phyloP scores from a whole-genome alignment of 2,113 vertebrate genomes.

The Calyptommatus sinebrachiatus region DNA sequence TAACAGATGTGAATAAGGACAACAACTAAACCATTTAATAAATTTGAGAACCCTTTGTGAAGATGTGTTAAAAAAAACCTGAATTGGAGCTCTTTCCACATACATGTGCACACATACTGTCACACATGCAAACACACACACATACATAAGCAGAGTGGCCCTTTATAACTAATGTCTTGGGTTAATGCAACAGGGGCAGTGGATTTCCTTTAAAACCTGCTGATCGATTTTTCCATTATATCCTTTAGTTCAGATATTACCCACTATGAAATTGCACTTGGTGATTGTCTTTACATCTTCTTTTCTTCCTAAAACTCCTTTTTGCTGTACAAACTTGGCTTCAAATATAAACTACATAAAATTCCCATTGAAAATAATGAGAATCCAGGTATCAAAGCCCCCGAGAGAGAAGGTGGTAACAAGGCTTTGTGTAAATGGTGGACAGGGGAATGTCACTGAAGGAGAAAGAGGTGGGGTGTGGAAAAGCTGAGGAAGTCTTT shows the following conservation, averaged over 20 bases:
- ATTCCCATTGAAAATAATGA: slow-evolving; percentile 99
- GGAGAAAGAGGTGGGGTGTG: slow-evolving; percentile 32
- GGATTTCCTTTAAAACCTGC: background rate
- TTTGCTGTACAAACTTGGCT: slow-evolving; percentile 70
- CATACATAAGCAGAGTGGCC: slow-evolving; percentile 5
- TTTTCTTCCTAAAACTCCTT: slow-evolving; percentile 63
- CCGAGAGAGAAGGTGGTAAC: slow-evolving; percentile 37
- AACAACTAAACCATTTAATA: background rate
- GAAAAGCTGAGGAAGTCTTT: slow-evolving; percentile 22
- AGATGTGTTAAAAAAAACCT: background rate
- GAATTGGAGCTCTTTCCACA: slow-evolving; percentile 17
- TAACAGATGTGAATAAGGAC: background rate
- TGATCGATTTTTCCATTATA: background rate
- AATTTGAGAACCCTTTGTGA: background rate
- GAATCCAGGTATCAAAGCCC: slow-evolving; percentile 75
- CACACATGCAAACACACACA: background rate
- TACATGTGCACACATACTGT: slow-evolving; percentile 10
- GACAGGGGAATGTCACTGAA: slow-evolving; percentile 34
- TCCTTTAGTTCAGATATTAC: slow-evolving; percentile 38
- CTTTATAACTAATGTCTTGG: background rate
- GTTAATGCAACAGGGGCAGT: slow-evolving; percentile 4
- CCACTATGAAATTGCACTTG: slow-evolving; percentile 73
- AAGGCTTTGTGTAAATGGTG: slow-evolving; percentile 45
- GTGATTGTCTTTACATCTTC: slow-evolving; percentile 70
- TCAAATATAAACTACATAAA: slow-evolving; percentile 73